Evolutionary conservation across 2,888 invertebrate species (phyloP), one percentile per base, ranked within the genome.

Genomic region (Pemphredon lugubris): DNA sequence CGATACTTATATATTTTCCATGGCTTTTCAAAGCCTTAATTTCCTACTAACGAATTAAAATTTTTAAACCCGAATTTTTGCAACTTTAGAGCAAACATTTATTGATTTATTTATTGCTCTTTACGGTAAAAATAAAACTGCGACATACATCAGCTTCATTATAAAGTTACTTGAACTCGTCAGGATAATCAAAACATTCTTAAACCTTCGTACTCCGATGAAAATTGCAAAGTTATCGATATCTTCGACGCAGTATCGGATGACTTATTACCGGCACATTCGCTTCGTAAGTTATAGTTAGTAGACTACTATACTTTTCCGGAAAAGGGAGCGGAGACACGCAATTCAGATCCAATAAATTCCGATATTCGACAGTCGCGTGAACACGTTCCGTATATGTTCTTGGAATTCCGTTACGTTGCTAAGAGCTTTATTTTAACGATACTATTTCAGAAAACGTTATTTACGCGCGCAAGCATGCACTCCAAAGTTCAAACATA

Each of bases 311-410:
- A 13, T 11, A 45, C 45, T 45, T 20, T 45, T 45, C 45, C 21
- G 2, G 23, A 23, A 45, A 45, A 21, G 23, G 23, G n/a, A 11
- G n/a, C 18, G 3, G n/a, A 2, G 16, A 16, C 18, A 9, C 4
- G n/a, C 21, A 45, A 45, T 45, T 23, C n/a, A 45, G 2, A 21
- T 45, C 21, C 21, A 45, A 45, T 45, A 45, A 45, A 13, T 23
- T 3, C 21, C 5, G 23, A 13, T n/a, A n/a, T 45, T 13, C 11
- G 23, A n/a, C 45, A 45, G 4, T 18, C 20, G 16, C 11, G 16
- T 42, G 42, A 20, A 23, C 23, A 45, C 11, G 23, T 23, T 23
- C 45, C n/a, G n/a, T 34, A n/a, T n/a, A 34, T n/a, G 34, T 11
- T 34, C 9, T 9, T n/a, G n/a, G 3, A 34, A 37, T 37, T 37